These are phyloP conservation scores for Cybosia mesomella DNA, from an alignment of 2,888 invertebrate genomes.

Conservation along the genomic window DNA sequence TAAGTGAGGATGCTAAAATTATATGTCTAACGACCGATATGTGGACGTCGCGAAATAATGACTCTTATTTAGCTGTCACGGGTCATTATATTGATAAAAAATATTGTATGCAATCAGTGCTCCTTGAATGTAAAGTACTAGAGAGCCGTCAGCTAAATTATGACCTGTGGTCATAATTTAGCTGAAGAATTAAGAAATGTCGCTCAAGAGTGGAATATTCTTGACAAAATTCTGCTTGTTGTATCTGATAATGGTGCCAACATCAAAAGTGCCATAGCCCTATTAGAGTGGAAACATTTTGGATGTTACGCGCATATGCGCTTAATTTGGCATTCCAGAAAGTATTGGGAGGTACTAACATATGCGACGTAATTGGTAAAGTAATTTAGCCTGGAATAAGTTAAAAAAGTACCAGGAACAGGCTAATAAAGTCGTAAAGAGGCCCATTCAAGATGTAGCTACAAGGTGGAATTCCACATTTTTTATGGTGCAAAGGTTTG, in stretches of 20 bases:
- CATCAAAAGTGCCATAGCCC: background rate
- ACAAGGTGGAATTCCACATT: slow-evolving; percentile 46
- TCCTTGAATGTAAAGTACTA: slow-evolving; percentile 12
- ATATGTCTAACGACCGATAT: slow-evolving; percentile 36
- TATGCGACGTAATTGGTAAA: slow-evolving; percentile 24
- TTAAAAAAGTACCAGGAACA: slow-evolving; percentile 34
- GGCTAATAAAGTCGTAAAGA: slow-evolving; percentile 30
- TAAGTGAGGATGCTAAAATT: too few species aligned
- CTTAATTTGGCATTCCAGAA: slow-evolving; percentile 26
- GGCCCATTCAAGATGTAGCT: slow-evolving; percentile 36
- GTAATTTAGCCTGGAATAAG: slow-evolving; percentile 37
- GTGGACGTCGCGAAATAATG: slow-evolving; percentile 21
- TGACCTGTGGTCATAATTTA: background rate
- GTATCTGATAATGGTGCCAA: slow-evolving; percentile 38
- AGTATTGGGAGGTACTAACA: slow-evolving; percentile 7
- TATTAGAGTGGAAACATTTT: slow-evolving; percentile 42
- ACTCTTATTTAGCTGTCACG: background rate
- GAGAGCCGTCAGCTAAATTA: background rate
- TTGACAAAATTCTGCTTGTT: slow-evolving; percentile 4
- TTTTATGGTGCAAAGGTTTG: slow-evolving; percentile 20
- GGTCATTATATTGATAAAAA: slow-evolving; percentile 24
- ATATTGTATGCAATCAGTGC: slow-evolving; percentile 17
- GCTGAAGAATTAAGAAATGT: background rate
- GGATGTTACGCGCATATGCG: slow-evolving; percentile 40
- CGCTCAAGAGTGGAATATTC: too few species aligned